Percentiles rank a stretch among this genome's conserved stretches.
Evolutionary conservation across 2,888 invertebrate species (phyloP).

Genomic region (Tortrix viridana): DNA sequence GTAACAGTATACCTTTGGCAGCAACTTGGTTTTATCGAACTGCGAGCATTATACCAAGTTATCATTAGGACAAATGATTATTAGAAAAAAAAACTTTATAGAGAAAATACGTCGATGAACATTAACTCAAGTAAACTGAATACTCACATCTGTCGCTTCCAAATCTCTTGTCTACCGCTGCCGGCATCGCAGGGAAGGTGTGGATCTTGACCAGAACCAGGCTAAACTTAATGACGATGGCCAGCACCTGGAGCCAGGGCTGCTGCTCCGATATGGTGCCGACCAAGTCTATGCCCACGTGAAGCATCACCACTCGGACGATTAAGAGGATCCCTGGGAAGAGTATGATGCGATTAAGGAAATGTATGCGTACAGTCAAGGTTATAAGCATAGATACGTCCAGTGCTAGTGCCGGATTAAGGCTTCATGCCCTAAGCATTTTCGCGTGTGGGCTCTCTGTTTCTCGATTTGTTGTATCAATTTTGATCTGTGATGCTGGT

Average conservation of each 20-base stretch:
- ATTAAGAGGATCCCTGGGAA: slow-evolving; percentile 19
- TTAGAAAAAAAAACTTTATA: background rate
- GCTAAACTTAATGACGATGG: slow-evolving; percentile 12
- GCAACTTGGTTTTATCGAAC: too few species aligned
- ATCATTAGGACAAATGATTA: background rate
- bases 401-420: too few species aligned
- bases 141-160: slow-evolving; percentile 2
- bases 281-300: slow-evolving; percentile 5
- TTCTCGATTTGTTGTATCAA: too few species aligned
- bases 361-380: too few species aligned
- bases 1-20: too few species aligned
- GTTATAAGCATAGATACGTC: too few species aligned
- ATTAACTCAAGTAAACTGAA: too few species aligned
- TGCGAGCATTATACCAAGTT: too few species aligned
- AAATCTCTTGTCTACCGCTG: background rate
- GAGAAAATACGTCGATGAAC: background rate
- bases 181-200: slow-evolving; percentile 10
- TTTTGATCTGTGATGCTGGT: too few species aligned
- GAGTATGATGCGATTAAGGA: too few species aligned
- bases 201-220: slow-evolving; percentile 1
- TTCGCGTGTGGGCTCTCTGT: too few species aligned
- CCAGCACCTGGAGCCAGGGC: slow-evolving; percentile 25
- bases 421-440: too few species aligned
- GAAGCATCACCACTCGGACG: slow-evolving; percentile 2
- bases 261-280: background rate